Evolutionary conservation across 2,113 vertebrate species (phyloP).

Genomic region (Muscicapa adusta): DNA sequence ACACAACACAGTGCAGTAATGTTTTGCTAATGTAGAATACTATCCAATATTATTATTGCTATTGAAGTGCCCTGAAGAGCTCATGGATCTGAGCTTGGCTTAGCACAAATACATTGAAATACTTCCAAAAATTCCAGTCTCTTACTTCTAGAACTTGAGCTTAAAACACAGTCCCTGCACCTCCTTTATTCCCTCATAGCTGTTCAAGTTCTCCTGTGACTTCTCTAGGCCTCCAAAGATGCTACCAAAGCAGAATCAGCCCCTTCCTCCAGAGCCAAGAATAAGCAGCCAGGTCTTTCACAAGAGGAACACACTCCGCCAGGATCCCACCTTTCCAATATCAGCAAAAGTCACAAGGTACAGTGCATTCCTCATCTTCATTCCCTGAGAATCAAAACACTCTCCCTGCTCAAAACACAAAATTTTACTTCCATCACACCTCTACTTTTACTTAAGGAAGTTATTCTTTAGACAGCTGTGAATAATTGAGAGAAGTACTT

Average conservation of each 20-base stretch:
- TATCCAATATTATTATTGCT: background rate
- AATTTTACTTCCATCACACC: background rate
- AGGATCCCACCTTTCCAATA: background rate
- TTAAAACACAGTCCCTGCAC: background rate
- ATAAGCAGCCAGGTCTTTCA: background rate
- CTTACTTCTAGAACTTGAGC: background rate
- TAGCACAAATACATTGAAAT: background rate
- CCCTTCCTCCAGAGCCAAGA: slow-evolving; percentile 21
- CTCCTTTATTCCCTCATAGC: background rate
- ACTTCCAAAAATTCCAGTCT: background rate
- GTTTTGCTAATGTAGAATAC: background rate
- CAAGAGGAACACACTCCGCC: background rate
- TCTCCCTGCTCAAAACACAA: background rate
- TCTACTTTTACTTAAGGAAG: background rate
- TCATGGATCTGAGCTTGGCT: background rate
- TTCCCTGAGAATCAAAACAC: background rate
- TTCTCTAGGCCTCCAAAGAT: slow-evolving; percentile 60
- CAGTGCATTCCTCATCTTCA: background rate
- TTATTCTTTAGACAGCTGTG: slow-evolving; percentile 29
- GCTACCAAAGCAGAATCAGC: slow-evolving; percentile 29
- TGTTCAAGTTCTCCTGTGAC: background rate
- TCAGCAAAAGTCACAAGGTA: slow-evolving; percentile 45
- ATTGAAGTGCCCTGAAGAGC: background rate
- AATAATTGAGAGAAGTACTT: slow-evolving; percentile 11
- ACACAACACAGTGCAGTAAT: background rate